Base-by-base conservation (phyloP, 2,113 vertebrate genomes). In the Bungarus multicinctus region DNA sequence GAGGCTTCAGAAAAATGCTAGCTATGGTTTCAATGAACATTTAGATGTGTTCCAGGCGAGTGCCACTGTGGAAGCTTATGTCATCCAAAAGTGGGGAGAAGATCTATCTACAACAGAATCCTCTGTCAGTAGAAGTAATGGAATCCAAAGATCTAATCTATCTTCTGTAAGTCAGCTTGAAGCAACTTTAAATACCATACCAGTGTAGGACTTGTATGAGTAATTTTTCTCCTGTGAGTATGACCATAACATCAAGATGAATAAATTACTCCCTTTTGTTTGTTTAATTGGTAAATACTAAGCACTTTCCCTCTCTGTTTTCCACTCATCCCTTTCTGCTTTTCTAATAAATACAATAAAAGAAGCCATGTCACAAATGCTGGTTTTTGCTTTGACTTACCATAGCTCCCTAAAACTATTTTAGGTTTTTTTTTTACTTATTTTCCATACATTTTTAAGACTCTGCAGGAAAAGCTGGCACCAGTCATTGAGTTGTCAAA, bases 61-160 rank as follows among this genome's bases (percentile, higher is more conserved):
- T 50, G 53, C 53, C 2, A 53, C n/a, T 5, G 20, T 74, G 53
- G 20, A 53, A n/a, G 14, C 88, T 45, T 92, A 55, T 16, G 3
- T 92, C 52, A 16, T 22, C 53, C 81, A 92, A 43, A 92, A 92
- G 43, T 89, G 88, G 92, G 91, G 91, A 34, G 64, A 81, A 5
- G 10, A 14, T 9, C 64, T 30, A 0, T 27, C 20, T 47, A 55
- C 9, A 54, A 57, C 5, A 43, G 50, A 54, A 58, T 18, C 27
- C 25, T 20, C 9, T 5, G 1, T 18, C 74, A 47, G 53, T 45
- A 54, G 16, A 11, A 89, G 52, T 5, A 9, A 43, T 39, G 2
- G 14, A n/a, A n/a, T 5, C 0, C 60, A 85, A 57, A 47, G 0
- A 8, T 22, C 11, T 34, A 54, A 4, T 30, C 53, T 39, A 2